These are phyloP conservation scores for Gymnogyps californianus DNA, from an alignment of 2,113 vertebrate genomes.

Conservation along the genomic window DNA sequence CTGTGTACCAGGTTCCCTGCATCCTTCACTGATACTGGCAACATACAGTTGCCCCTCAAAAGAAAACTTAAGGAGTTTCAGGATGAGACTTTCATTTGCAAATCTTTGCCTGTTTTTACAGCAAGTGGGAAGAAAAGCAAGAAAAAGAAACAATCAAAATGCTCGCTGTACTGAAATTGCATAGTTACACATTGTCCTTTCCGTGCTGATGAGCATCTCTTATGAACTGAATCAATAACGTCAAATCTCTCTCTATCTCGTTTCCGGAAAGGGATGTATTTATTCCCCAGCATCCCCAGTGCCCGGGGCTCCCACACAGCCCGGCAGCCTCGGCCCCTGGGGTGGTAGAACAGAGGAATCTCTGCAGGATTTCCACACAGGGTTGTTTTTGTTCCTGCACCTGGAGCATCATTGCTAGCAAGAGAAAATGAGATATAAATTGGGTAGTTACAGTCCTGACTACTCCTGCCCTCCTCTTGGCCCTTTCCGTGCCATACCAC, in stretches of 20 bases:
- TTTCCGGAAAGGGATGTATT: conserved; percentile 24
- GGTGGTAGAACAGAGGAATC: background rate
- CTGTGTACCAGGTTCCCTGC: background rate
- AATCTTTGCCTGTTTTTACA: background rate
- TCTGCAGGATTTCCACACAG: background rate
- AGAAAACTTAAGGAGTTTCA: background rate
- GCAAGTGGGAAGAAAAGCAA: background rate
- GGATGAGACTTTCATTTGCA: background rate
- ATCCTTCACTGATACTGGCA: background rate
- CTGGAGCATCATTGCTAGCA: background rate
- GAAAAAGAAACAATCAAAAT: background rate
- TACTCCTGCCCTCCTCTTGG: background rate
- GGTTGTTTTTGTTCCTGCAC: background rate
- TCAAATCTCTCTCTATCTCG: background rate
- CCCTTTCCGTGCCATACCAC: background rate
- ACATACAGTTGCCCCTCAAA: background rate
- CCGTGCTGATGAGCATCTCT: conserved; percentile 14
- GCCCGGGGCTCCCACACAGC: background rate
- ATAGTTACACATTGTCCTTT: conserved; percentile 13
- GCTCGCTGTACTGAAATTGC: conserved; percentile 48
- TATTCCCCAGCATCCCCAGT: background rate
- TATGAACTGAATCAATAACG: conserved; percentile 30
- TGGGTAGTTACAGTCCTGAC: background rate
- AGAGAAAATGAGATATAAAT: background rate
- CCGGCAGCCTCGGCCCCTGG: background rate